Base-by-base conservation (phyloP, 2,888 invertebrate species). In the Sylvicola fuscatus region DNA sequence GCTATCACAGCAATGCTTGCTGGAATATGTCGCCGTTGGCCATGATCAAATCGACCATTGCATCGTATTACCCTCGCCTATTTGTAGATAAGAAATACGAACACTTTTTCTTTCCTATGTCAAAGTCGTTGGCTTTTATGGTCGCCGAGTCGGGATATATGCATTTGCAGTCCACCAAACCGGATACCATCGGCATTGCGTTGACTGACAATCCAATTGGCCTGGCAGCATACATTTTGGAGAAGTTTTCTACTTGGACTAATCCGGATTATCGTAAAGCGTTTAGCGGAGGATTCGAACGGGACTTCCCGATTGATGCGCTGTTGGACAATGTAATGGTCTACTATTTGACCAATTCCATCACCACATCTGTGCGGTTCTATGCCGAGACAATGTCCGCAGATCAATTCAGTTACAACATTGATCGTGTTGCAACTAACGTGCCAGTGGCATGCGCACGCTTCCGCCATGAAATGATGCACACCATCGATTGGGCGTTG, bases 241-340 rank as follows among this genome's bases (percentile, higher is more conserved):
- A 81, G 47, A 80, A 80, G 53, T 77, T 77, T 53, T 68, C 71
- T 26, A 65, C 68, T 0, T 72, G 73, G 70, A 74, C 72, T 0
- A 63, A 71, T 46, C 44, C 45, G 1, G 49, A 57, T 2, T 61
- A 61, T 49, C 56, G 51, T 36, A 44, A 52, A 17, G 53, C 60
- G n/a, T 52, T 58, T 1, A 72, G 77, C 44, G 77, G 74, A 15
- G 72, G 71, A 14, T 52, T 78, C 4, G 54, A 58, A 3, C 56
- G 64, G 37, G 66, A 68, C 43, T 74, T 56, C 47, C 62, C 65
- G 1, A 46, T 71, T 40, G 70, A 71, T 39, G 68, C 73, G 40
- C 54, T 81, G 15, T 52, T 80, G 27, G 77, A 77, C 42, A 75
- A 77, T 43, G 49, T 81, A 2, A 77, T 77, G 72, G 53, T 80